Evolutionary conservation across 1,140 invertebrate genomes (phyloP), one percentile per base, ranked within the genome.

Genomic region (Chymomyza costata): DNA sequence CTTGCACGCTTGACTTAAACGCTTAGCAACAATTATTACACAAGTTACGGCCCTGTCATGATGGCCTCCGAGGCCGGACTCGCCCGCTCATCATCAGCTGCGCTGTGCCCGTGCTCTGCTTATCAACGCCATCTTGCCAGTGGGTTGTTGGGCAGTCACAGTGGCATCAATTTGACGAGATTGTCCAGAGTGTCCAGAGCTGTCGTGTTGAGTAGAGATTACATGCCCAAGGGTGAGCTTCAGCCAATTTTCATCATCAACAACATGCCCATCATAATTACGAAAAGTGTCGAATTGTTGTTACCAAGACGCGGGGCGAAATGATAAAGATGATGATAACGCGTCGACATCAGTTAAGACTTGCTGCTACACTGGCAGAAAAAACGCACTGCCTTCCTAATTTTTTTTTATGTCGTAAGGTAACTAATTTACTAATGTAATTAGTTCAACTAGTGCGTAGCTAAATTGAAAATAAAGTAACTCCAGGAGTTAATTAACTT

Each of bases 11-110:
- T 51, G 67, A 80, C 73, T 80, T 80, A 80, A 80, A 80, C 73
- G 73, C 73, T 80, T 80, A 80, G 78, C 58, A 78, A 55, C 73
- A 80, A 80, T 80, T 80, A 80, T 80, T 73, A 73, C 73, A 80
- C 73, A 80, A 80, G 68, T 78, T 80, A 80, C 55, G 52, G 41
- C 50, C 32, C 17, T 34, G 10, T 28, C 14, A 25, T 25, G 3
- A 25, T 25, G 32, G 11, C 31, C 45, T 6, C 19, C 21, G 21
- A 6, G 3, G 11, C 13, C 6, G 3, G 32, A 3, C 3, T 10
- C 8, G 32, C 13, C 8, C 3, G 3, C 32, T 14, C 32, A n/a
- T 34, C 32, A 14, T 3, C 32, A 14, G 8, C 15, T 30, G 41
- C 32, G 17, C 44, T 32, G 18, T 28, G 31, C 43, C 35, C 55